Conservation (phyloP, 2,888 invertebrate species). For the Cheilosia soror region DNA sequence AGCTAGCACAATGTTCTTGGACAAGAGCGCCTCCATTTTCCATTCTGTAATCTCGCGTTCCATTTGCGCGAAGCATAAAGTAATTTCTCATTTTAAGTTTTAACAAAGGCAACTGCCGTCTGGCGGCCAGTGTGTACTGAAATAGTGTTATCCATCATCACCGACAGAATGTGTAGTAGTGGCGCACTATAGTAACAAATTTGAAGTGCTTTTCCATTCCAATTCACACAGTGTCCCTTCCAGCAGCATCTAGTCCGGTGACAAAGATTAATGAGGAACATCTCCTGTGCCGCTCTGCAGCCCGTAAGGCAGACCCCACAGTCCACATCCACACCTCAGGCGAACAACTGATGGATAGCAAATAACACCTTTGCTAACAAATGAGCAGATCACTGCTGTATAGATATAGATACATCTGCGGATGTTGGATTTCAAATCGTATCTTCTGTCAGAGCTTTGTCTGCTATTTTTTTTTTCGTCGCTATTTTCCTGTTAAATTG, state of each 20-base stretch:
- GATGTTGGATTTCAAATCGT: slow-evolving; percentile 15
- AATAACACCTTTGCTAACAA: slow-evolving; percentile 66
- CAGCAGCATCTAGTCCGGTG: slow-evolving; percentile 28
- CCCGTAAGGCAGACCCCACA: not conserved
- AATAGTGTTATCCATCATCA: slow-evolving; percentile 62
- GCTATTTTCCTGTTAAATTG: slow-evolving; percentile 39
- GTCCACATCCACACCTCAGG: not conserved
- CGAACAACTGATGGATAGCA: slow-evolving; percentile 56
- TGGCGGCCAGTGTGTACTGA: slow-evolving; percentile 47
- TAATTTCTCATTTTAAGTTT: slow-evolving; percentile 65
- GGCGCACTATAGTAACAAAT: slow-evolving; percentile 44
- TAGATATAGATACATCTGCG: slow-evolving; percentile 16
- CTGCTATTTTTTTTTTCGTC: slow-evolving; percentile 13
- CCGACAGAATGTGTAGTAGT: slow-evolving; percentile 26
- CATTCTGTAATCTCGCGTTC: slow-evolving; percentile 59
- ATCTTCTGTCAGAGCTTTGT: slow-evolving; percentile 16
- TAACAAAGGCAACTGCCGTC: slow-evolving; percentile 57
- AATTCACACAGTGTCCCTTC: slow-evolving; percentile 62
- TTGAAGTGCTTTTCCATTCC: slow-evolving; percentile 62
- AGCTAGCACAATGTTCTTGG: slow-evolving; percentile 21
- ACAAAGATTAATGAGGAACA: slow-evolving; percentile 71
- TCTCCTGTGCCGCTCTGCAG: slow-evolving; percentile 24
- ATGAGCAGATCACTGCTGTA: slow-evolving; percentile 62
- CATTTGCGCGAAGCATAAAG: slow-evolving; percentile 66
- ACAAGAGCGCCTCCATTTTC: not conserved